A percentile compares a stretch with the other conserved stretches of the same genome.
These are phyloP conservation scores for Cyprinella venusta DNA, from an alignment of 2,797 vertebrate genomes.

Conservation along the genomic window DNA sequence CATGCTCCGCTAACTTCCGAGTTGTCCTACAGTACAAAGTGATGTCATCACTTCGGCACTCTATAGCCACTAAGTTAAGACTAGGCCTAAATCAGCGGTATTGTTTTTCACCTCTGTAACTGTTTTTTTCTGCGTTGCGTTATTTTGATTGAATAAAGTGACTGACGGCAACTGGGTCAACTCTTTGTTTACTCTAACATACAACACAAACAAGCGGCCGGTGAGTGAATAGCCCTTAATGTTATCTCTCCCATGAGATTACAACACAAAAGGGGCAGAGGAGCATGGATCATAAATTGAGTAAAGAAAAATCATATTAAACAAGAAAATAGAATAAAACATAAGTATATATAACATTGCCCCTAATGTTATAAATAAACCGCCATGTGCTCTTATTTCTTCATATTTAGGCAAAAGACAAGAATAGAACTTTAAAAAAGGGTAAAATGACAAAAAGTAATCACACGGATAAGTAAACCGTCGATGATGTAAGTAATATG, in stretches of 20 bases:
- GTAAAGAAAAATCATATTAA: not conserved
- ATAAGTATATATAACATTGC: not conserved
- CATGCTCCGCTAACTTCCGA: no score
- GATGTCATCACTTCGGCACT: no score
- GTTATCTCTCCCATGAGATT: not conserved
- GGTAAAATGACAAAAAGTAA: no score
- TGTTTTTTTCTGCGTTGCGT: no score
- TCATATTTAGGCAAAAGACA: no score
- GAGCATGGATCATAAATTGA: not conserved
- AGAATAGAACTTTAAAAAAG: no score
- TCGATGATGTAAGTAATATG: constrained; percentile 9
- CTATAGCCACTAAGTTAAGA: not conserved
- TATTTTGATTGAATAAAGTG: no score
- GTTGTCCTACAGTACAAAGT: no score
- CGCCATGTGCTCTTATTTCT: no score
- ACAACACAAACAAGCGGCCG: not conserved
- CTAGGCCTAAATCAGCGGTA: not conserved
- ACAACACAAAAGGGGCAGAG: not conserved
- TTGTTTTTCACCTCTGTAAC: not conserved
- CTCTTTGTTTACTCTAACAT: not conserved
- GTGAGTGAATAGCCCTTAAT: not conserved
- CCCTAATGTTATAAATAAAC: not conserved
- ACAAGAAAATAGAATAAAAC: not conserved
- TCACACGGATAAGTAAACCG: not conserved
- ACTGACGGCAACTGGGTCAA: no score